These are phyloP conservation scores for Teleiodes luculella DNA, from an alignment of 2,888 invertebrate species.

Conservation along the genomic window DNA sequence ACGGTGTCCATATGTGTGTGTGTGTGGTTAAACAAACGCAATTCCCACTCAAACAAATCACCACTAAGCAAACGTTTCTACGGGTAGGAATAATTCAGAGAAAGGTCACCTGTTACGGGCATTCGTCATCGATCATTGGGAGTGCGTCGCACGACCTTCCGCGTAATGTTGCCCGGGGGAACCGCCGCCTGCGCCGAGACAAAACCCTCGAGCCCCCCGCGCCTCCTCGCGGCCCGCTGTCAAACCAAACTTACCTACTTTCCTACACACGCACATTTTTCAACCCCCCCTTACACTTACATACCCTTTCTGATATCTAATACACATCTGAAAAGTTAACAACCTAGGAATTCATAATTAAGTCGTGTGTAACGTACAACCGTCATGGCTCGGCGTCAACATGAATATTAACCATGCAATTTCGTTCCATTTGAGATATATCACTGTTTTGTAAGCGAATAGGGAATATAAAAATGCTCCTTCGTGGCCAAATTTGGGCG, in stretches of 20 bases:
- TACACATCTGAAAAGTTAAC: constrained; percentile 61
- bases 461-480: constrained; percentile 63
- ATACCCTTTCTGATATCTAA: constrained; percentile 36
- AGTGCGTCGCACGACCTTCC: constrained; percentile 68
- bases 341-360: constrained; percentile 64
- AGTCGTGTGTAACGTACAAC: constrained; percentile 40
- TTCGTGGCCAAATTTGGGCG: constrained; percentile 61
- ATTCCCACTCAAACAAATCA: constrained; percentile 72
- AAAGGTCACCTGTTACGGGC: constrained; percentile 77
- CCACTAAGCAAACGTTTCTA: constrained; percentile 74
- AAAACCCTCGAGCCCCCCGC: constrained; percentile 51
- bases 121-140: constrained; percentile 77
- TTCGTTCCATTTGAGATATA: constrained; percentile 67
- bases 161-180: constrained; percentile 72
- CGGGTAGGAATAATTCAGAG: constrained; percentile 74
- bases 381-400: constrained; percentile 49
- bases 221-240: constrained; percentile 36
- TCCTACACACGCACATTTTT: constrained; percentile 52
- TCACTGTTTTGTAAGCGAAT: constrained; percentile 55
- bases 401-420: constrained; percentile 74
- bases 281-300: constrained; percentile 36
- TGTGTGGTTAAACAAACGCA: constrained; percentile 49
- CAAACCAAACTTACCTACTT: constrained; percentile 57
- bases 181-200: constrained; percentile 58
- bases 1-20: constrained; percentile 39